Evolutionary conservation across 2,888 invertebrate genomes (phyloP).

Genomic region (Pollenia labialis): DNA sequence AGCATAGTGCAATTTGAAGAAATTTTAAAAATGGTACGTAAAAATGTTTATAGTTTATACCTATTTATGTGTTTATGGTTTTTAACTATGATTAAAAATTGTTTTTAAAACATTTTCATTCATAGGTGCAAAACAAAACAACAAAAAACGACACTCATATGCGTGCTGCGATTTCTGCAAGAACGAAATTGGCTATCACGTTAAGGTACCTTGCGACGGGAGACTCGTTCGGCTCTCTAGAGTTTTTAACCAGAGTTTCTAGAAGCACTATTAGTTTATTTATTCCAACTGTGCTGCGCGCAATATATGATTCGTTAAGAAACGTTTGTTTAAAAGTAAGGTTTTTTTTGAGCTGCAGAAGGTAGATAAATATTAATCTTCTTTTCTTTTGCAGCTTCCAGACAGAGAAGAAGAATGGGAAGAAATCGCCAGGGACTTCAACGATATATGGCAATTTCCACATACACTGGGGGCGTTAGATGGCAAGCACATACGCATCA

Average conservation of each 20-base stretch:
- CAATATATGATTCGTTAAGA: conserved; percentile 3
- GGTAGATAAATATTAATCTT: too few species aligned
- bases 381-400: not conserved
- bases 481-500: not conserved
- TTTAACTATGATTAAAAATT: too few species aligned
- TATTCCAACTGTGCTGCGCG: conserved; percentile 17
- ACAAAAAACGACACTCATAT: not conserved
- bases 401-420: not conserved
- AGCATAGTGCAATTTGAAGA: too few species aligned
- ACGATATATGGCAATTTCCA: conserved; percentile 56
- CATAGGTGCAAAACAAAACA: not conserved
- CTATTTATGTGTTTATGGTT: too few species aligned
- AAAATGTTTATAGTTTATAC: too few species aligned
- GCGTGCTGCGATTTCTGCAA: not conserved
- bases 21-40: too few species aligned
- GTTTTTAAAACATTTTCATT: not conserved
- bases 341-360: too few species aligned
- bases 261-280: conserved; percentile 19
- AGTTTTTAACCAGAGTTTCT: conserved; percentile 49
- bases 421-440: conserved; percentile 16
- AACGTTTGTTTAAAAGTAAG: not conserved
- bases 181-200: conserved; percentile 8
- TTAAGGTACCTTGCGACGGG: conserved; percentile 9
- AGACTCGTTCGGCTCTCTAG: conserved; percentile 16
- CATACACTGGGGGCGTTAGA: conserved; percentile 30